Conservation (phyloP, 2,888 invertebrate genomes). For the Drosophila kambysellisi region DNA sequence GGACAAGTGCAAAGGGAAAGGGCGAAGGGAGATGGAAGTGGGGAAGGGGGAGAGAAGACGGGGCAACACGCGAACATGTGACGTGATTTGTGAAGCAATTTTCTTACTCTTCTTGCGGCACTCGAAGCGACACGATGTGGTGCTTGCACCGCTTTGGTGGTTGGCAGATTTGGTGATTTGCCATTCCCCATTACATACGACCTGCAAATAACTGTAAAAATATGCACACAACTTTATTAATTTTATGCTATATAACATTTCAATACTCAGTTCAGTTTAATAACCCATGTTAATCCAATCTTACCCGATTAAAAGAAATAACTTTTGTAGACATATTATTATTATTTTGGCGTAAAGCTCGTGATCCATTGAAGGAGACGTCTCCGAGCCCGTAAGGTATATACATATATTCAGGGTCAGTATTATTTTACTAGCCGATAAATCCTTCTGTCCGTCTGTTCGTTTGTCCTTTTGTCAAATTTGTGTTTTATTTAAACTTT, state of each 20-base stretch:
- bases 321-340: not conserved
- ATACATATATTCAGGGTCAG: not conserved
- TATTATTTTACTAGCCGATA: not conserved
- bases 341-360: not conserved
- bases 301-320: not conserved
- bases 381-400: not conserved
- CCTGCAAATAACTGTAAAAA: not conserved
- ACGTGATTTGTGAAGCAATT: constrained; percentile 63
- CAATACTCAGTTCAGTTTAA: not conserved
- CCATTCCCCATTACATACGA: not conserved
- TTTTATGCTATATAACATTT: not conserved
- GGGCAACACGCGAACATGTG: constrained; percentile 36
- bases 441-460: not conserved
- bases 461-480: not conserved
- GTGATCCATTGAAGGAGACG: not conserved
- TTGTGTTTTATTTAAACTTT: not conserved
- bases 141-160: constrained; percentile 5
- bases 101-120: constrained; percentile 28
- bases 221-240: not conserved
- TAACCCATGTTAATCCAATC: not conserved
- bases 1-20: not conserved
- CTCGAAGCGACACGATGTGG: constrained; percentile 18
- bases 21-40: not conserved
- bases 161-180: constrained; percentile 1
- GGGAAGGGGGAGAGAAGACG: too few relatives aligned